Percentiles rank a stretch among this genome's conserved stretches.
Evolutionary conservation across 2,888 invertebrate genomes (phyloP).

Genomic region (Merodon equestris): DNA sequence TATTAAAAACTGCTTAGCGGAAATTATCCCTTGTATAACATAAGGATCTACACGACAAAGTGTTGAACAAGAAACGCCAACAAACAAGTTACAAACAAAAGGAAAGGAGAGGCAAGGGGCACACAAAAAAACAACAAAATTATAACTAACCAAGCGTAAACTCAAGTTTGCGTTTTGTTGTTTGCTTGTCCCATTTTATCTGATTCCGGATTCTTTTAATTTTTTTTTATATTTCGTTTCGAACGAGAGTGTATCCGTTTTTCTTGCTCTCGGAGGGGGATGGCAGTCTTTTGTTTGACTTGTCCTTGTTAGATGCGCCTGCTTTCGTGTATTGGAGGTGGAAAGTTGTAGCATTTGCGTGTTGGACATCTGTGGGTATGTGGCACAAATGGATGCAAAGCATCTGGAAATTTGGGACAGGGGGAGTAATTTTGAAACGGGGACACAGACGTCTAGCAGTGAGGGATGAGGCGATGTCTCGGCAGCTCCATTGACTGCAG

Average conservation of each 20-base stretch:
- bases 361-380: no score
- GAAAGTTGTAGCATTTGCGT: no score
- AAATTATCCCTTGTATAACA: constrained; percentile 62
- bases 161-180: constrained; percentile 47
- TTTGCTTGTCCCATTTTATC: constrained; percentile 54
- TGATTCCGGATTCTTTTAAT: constrained; percentile 32
- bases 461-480: no score
- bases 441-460: no score
- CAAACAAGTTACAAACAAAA: constrained; percentile 29
- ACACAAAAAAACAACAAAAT: constrained; percentile 1
- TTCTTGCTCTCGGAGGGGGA: constrained; percentile 3
- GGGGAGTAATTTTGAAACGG: no score
- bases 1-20: constrained; percentile 64
- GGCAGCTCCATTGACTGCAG: no score
- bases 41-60: constrained; percentile 38
- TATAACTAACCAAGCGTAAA: constrained; percentile 55
- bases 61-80: constrained; percentile 38
- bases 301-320: not conserved
- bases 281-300: constrained; percentile 1
- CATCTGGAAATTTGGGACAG: no score
- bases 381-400: no score
- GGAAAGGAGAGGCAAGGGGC: not conserved
- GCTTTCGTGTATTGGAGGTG: no score
- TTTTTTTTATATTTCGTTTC: constrained; percentile 10
- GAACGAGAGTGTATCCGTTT: not conserved